Evolutionary conservation across 2,113 vertebrate genomes (phyloP).

Genomic region (Montifringilla adamsi): DNA sequence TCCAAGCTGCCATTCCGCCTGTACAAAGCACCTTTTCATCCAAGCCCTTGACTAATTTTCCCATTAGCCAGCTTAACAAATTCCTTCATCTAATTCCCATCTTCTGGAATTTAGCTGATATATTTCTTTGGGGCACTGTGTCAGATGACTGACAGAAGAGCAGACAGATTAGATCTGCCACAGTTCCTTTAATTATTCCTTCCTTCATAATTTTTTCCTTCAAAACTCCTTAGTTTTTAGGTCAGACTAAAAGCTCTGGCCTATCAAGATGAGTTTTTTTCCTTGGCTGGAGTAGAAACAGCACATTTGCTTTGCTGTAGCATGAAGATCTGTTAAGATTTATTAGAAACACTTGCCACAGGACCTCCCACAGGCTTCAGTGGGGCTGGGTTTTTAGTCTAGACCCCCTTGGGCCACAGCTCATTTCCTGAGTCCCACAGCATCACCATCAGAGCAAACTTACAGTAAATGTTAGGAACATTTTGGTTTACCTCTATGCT

Average conservation of each 20-base stretch:
- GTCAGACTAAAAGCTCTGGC: background rate
- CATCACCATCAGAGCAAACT: background rate
- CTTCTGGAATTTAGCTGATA: background rate
- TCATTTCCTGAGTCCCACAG: background rate
- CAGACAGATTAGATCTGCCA: constrained; percentile 29
- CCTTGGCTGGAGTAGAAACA: background rate
- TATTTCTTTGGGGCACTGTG: background rate
- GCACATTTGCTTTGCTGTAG: background rate
- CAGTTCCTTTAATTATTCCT: constrained; percentile 25
- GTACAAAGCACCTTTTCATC: background rate
- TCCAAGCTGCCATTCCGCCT: background rate
- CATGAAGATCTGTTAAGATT: background rate
- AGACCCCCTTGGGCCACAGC: background rate
- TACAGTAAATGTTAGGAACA: background rate
- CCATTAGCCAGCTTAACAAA: background rate
- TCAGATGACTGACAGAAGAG: constrained; percentile 15
- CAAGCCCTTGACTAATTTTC: background rate
- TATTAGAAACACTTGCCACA: background rate
- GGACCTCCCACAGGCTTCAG: background rate
- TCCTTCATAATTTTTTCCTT: background rate
- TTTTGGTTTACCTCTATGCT: background rate
- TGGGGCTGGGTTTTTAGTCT: background rate
- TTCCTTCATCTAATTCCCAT: background rate
- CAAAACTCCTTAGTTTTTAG: background rate
- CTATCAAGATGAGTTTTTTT: background rate